Conservation (phyloP, 1,140 invertebrate species). For the Coboldia fuscipes region DNA sequence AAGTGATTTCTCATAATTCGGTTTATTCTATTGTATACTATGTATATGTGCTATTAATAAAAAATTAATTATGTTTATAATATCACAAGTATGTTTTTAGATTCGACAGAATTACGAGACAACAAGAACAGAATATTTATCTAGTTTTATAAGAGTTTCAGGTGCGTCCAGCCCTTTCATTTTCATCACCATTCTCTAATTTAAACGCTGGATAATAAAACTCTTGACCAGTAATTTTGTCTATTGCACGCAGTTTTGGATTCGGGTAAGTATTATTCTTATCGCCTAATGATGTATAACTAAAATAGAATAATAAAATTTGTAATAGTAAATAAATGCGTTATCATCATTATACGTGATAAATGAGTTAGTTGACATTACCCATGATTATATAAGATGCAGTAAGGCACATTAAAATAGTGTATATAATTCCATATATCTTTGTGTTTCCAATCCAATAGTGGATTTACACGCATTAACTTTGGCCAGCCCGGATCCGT, state of each 20-base stretch:
- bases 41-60: too few species aligned
- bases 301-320: conserved; percentile 12
- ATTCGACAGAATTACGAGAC: too few species aligned
- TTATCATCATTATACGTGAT: conserved; percentile 3
- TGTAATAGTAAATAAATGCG: conserved; percentile 2
- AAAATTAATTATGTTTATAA: too few species aligned
- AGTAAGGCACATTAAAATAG: conserved; percentile 61
- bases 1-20: too few species aligned
- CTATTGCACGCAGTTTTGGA: conserved; percentile 35
- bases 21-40: too few species aligned
- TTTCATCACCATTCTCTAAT: conserved; percentile 33
- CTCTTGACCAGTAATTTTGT: conserved; percentile 21
- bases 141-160: too few species aligned
- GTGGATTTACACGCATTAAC: conserved; percentile 66
- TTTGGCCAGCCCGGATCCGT: conserved; percentile 76
- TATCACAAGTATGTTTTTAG: too few species aligned
- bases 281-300: conserved; percentile 72
- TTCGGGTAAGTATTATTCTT: conserved; percentile 59
- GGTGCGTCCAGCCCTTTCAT: conserved; percentile 57
- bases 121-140: too few species aligned
- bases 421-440: conserved; percentile 79
- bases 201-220: conserved; percentile 59
- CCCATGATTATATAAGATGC: conserved; percentile 70
- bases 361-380: conserved; percentile 16
- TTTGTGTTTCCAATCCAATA: conserved; percentile 74